Evolutionary conservation across 2,888 invertebrate species (phyloP), one percentile per base, ranked within the genome.

Genomic region (Plebejus argus): DNA sequence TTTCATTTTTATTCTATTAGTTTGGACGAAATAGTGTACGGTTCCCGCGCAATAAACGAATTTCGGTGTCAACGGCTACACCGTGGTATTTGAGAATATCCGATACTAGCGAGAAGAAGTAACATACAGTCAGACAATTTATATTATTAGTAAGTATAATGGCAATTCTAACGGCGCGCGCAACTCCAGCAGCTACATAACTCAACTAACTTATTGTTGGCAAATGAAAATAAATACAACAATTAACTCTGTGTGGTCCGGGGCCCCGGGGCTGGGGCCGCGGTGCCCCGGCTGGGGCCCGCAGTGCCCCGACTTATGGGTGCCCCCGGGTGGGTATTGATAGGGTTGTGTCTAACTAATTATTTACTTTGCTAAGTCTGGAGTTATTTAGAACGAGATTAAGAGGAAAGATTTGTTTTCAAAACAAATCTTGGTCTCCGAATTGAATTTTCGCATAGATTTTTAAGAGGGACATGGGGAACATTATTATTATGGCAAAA

Each of bases 161-260:
- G 49, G 6, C 1, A 39, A 39, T 71, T 39, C n/a, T 39, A 71
- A 39, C 71, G 35, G n/a, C 71, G 15, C n/a, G 39, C 71, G 28
- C 33, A 39, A 39, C 1, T 20, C 71, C 71, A 71, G 39, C 71
- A 71, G 71, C 71, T 39, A 71, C 71, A 39, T 71, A 71, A 35
- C 33, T 35, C 71, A 33, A 3, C 3, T 20, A 39, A 71, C 35
- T 71, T 39, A 71, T 71, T 35, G 71, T 39, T 35, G 20, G 71
- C 71, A 39, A 39, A 71, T 71, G 71, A 39, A 39, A 39, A 71
- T 39, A 71, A 71, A 71, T 71, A 18, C 35, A 71, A 71, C 39
- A 71, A 71, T 71, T 39, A 71, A 71, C 33, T 18, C 71, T 71
- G 71, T 71, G 71, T 71, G 71, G 71, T 71, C 71, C 35, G 35